Evolutionary conservation across 2,888 invertebrate genomes (phyloP), one percentile per base, ranked within the genome.

Genomic region (Apoderus coryli): DNA sequence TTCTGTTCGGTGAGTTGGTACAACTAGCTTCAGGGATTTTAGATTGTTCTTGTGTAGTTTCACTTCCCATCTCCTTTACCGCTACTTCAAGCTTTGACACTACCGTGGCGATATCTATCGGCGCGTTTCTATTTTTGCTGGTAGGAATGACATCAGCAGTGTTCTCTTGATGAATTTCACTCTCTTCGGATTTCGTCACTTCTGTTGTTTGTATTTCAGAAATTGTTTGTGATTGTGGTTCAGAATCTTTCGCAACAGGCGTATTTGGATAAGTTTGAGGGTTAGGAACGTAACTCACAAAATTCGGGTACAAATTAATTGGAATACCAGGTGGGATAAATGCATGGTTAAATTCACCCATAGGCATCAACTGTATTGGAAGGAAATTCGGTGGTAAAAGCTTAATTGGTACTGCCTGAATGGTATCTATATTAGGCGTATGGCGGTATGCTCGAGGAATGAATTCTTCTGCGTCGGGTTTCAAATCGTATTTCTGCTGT

Each of bases 401-500:
- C 40, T 53, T 52, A 25, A 52, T 43, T 34, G 46, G 50, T 16
- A 50, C 50, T 4, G 46, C 47, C 32, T 42, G 43, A 25, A 30
- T 41, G 16, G 46, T 38, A n/a, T 40, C 39, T n/a, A n/a, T n/a
- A n/a, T n/a, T n/a, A 27, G 44, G 42, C 11, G 41, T 37, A 3
- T 37, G 37, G 22, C 50, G 46, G 30, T 52, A 52, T n/a, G 48
- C 45, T 32, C 56, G 46, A 3, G 59, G 60, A n/a, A 59, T 40
- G 40, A 60, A 60, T 42, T 59, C 59, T 49, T 59, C 53, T 3
- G 60, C 60, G 36, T 60, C 59, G 5, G 57, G 53, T 41, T 57
- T 57, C 25, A 57, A 40, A 14, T 46, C 40, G 15, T 39, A 46
- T n/a, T 40, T 41, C 13, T 14, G 25, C 7, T 31, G 14, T n/a